phyloP scores from a whole-genome alignment of 1,140 invertebrate species.

The Schmidtea mediterranea region DNA sequence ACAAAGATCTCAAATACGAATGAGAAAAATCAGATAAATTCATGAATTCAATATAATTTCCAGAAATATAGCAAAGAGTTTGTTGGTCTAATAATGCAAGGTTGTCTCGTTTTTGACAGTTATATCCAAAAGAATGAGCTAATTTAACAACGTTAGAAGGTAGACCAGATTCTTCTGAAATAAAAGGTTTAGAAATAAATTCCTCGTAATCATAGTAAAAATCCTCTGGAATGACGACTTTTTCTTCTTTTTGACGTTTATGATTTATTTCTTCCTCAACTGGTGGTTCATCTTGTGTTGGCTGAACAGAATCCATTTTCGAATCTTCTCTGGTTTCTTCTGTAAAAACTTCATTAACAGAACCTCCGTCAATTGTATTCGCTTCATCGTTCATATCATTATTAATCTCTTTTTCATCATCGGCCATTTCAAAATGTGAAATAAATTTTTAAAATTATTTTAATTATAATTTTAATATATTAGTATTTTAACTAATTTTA shows the following conservation, averaged over 20 bases:
- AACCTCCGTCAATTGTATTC: neutral
- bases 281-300: neutral
- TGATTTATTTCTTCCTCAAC: neutral
- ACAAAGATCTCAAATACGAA: constrained; percentile 39
- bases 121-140: constrained; percentile 51
- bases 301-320: neutral
- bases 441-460: too few species aligned
- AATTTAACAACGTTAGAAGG: constrained; percentile 17
- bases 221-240: constrained; percentile 14
- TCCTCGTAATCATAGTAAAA: constrained; percentile 23
- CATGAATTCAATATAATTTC: constrained; percentile 48
- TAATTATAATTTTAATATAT: too few species aligned
- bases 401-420: neutral
- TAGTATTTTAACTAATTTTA: too few species aligned
- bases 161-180: constrained; percentile 19
- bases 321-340: neutral
- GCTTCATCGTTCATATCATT: neutral
- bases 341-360: neutral
- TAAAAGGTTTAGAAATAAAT: constrained; percentile 13
- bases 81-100: constrained; percentile 41
- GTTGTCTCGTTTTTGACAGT: constrained; percentile 50
- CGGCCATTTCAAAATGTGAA: neutral
- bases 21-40: constrained; percentile 35
- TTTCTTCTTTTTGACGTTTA: constrained; percentile 9
- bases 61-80: constrained; percentile 45